A percentile compares a stretch with the other conserved stretches of the same genome.
These are phyloP conservation scores for Aricia agestis DNA, from an alignment of 1,140 invertebrate genomes.

Conservation along the genomic window DNA sequence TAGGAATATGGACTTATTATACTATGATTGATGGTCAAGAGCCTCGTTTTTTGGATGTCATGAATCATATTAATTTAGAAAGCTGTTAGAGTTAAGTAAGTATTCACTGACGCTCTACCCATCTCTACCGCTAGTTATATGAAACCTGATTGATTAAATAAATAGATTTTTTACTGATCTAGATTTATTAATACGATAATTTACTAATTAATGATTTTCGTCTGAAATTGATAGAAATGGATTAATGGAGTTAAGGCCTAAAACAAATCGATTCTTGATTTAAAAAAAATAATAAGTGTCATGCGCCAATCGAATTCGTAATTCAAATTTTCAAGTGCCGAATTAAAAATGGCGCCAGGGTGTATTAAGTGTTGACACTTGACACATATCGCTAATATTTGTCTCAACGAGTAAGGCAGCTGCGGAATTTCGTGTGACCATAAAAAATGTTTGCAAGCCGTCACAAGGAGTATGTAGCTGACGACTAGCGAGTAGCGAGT, in stretches of 20 bases:
- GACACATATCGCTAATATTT: constrained; percentile 1
- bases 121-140: no score
- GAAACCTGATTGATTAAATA: no score
- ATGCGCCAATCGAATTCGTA: not conserved
- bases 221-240: no score
- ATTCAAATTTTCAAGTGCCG: not conserved
- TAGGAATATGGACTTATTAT: not conserved
- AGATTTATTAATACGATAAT: no score
- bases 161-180: no score
- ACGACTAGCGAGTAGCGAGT: not conserved
- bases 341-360: not conserved
- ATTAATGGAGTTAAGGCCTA: no score
- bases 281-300: not conserved
- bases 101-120: no score
- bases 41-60: not conserved
- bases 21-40: not conserved
- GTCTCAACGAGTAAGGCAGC: not conserved
- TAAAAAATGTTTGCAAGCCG: constrained; percentile 1
- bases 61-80: not conserved
- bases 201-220: no score
- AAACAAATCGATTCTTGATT: not conserved
- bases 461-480: not conserved
- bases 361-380: not conserved
- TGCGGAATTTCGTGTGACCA: constrained; percentile 9
- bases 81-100: not conserved